phyloP scores from a whole-genome alignment of 1,140 invertebrate genomes.

The Drosophila oshimai region DNA sequence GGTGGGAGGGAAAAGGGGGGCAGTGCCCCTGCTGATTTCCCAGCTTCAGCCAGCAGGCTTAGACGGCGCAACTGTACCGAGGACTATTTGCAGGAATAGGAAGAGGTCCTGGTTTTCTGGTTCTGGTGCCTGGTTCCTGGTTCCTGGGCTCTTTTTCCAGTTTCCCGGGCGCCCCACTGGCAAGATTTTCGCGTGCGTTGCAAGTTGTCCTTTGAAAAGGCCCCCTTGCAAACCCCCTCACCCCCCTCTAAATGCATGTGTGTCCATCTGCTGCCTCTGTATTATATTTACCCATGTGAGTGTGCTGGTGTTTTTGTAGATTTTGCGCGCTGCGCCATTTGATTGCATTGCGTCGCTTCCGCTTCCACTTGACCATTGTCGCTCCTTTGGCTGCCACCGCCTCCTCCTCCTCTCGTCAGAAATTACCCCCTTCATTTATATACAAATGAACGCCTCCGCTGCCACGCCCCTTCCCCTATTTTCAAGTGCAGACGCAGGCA shows the following conservation, averaged over 20 bases:
- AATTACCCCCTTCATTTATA: slow-evolving; percentile 60
- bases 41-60: slow-evolving; percentile 56
- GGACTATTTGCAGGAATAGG: slow-evolving; percentile 1
- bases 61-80: slow-evolving; percentile 77
- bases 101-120: slow-evolving; percentile 14
- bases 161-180: slow-evolving; percentile 46
- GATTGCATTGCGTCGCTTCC: slow-evolving; percentile 70
- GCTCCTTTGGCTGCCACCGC: slow-evolving; percentile 60
- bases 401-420: not conserved
- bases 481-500: slow-evolving; percentile 77
- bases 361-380: slow-evolving; percentile 72
- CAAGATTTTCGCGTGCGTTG: slow-evolving; percentile 79
- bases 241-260: slow-evolving; percentile 25
- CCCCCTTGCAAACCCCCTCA: not conserved
- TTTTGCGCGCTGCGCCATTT: slow-evolving; percentile 75
- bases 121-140: not conserved
- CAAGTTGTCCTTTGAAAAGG: slow-evolving; percentile 68
- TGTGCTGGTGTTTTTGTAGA: slow-evolving; percentile 70
- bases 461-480: slow-evolving; percentile 46
- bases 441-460: slow-evolving; percentile 78
- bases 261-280: slow-evolving; percentile 36
- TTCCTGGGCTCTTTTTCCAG: slow-evolving; percentile 11
- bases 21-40: slow-evolving; percentile 23
- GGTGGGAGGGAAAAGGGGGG: not conserved
- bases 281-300: slow-evolving; percentile 3